Evolutionary conservation across 2,888 invertebrate species (phyloP).

Genomic region (Xylota sylvarum): DNA sequence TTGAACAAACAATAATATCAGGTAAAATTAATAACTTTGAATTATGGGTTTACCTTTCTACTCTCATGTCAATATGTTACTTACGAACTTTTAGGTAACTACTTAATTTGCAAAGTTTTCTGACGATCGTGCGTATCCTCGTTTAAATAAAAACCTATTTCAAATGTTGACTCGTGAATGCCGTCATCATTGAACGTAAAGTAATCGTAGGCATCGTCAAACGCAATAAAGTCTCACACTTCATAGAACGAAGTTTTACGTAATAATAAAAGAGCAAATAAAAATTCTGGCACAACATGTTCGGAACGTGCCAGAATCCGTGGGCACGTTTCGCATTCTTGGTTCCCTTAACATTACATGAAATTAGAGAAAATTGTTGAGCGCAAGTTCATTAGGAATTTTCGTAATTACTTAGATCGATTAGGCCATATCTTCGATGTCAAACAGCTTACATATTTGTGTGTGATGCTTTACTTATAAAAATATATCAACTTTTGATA

Average conservation of each 20-base stretch:
- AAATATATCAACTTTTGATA: neutral
- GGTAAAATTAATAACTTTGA: conserved; percentile 10
- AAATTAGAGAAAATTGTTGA: conserved; percentile 46
- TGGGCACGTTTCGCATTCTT: conserved; percentile 61
- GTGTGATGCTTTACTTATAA: conserved; percentile 2
- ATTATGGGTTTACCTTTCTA: neutral
- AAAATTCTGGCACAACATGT: conserved; percentile 61
- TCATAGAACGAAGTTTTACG: conserved; percentile 20
- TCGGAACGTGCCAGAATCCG: conserved; percentile 62
- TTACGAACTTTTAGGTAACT: neutral
- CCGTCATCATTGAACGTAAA: conserved; percentile 24
- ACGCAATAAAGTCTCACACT: conserved; percentile 32
- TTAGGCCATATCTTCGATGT: neutral
- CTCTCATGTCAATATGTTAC: neutral
- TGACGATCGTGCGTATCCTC: neutral
- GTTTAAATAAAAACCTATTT: neutral
- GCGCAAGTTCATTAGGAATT: conserved; percentile 44
- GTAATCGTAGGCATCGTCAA: conserved; percentile 26
- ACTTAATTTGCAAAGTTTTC: neutral
- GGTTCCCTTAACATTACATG: conserved; percentile 46
- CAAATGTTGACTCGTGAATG: neutral
- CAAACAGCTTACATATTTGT: conserved; percentile 7
- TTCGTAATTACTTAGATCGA: conserved; percentile 46
- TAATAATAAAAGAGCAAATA: conserved; percentile 52
- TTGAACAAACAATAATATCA: conserved; percentile 14